Evolutionary conservation across 2,797 vertebrate species (phyloP).

Genomic region (Kryptolebias ocellatus): DNA sequence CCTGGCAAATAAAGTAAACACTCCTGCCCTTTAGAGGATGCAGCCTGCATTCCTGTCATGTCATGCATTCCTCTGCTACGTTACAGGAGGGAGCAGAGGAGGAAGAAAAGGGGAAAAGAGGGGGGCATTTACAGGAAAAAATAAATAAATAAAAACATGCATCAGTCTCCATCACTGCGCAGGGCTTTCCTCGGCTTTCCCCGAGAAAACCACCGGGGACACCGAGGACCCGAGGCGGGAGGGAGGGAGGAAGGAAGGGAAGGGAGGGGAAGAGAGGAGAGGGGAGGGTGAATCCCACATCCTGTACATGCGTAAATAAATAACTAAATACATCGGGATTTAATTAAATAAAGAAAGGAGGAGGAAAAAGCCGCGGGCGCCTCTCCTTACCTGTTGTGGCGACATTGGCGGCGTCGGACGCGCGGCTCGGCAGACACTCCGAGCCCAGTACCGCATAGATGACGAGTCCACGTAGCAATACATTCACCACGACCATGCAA

Average conservation of each 20-base stretch:
- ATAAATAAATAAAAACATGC: constrained; percentile 20
- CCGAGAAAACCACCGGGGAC: constrained; percentile 38
- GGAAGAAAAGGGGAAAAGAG: neutral
- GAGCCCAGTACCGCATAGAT: constrained; percentile 85
- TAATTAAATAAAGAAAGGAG: no score
- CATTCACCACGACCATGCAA: constrained; percentile 73
- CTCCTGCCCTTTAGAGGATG: constrained; percentile 9
- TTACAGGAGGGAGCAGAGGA: neutral
- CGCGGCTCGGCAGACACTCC: constrained; percentile 68
- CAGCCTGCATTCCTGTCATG: constrained; percentile 67
- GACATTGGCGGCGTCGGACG: constrained; percentile 70
- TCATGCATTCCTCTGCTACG: constrained; percentile 60
- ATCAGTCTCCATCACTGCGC: constrained; percentile 48
- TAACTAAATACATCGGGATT: no score
- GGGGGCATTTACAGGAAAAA: no score
- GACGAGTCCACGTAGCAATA: constrained; percentile 86
- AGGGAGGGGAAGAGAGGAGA: neutral
- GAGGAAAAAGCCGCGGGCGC: no score
- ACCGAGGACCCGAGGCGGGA: neutral
- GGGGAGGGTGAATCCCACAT: neutral
- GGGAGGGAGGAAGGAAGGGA: neutral
- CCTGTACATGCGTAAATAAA: constrained; percentile 41
- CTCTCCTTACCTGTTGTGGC: constrained; percentile 78
- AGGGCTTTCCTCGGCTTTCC: constrained; percentile 67
- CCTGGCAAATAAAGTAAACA: neutral